Evolutionary conservation across 1,140 invertebrate species (phyloP), one percentile per base, ranked within the genome.

Genomic region (Macrosteles quadrilineatus): DNA sequence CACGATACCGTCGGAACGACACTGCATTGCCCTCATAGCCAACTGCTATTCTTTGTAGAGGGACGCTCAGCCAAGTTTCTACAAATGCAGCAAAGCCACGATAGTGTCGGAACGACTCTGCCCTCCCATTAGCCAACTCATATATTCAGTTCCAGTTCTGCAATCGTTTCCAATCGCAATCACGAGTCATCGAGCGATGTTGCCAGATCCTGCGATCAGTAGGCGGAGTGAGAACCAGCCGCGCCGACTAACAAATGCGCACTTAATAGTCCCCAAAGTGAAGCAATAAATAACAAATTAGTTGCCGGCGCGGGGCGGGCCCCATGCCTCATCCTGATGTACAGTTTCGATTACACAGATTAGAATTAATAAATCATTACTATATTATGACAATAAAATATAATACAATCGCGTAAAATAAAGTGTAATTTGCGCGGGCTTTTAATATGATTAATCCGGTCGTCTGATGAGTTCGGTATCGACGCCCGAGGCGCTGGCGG

Each of bases 301-400:
- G 47, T 50, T 50, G 47, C 17, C 47, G 47, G 47, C 17, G 47
- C 17, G 47, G 21, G 47, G 47, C 17, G 47, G 47, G 21, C 47
- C 47, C 47, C 47, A 50, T 50, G 21, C 47, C 47, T 50, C 47
- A 50, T 50, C 17, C 21, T 50, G 47, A 50, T 50, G 17, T 50
- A 50, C 47, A 50, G 47, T 50, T 50, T 50, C 47, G 47, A 50
- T 50, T 50, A 50, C 47, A 50, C 17, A 50, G 47, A 50, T 50
- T 50, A 50, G 21, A 50, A 50, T 50, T 50, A 50, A 50, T 50
- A 50, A 50, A 50, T 50, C 47, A 50, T 50, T 50, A 50, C 47
- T 50, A 50, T 50, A 50, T 50, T 50, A 50, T 50, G 47, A 50
- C 47, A 50, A 50, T 50, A 50, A 50, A 50, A 50, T 50, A 50